These are phyloP conservation scores for Silurus lanzhouensis DNA, from an alignment of 2,797 vertebrate genomes.

Conservation along the genomic window DNA sequence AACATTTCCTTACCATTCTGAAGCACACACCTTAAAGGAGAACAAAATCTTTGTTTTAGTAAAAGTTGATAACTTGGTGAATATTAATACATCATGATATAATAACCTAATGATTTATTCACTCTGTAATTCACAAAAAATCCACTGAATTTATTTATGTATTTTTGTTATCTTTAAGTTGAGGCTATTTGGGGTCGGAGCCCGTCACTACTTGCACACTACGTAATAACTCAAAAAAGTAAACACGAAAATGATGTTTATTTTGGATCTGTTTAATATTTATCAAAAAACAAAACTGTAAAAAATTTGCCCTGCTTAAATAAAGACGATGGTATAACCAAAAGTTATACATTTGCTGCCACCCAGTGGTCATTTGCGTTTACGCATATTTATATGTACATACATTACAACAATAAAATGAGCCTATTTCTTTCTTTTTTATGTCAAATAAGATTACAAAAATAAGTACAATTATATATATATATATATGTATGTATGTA, in stretches of 20 bases:
- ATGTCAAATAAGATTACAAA: no score
- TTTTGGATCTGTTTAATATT: not conserved
- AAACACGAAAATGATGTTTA: not conserved
- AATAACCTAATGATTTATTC: not conserved
- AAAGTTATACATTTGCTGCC: no score
- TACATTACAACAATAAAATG: no score
- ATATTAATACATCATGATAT: not conserved
- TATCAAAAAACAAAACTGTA: no score
- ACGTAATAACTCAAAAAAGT: not conserved
- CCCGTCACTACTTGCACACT: not conserved
- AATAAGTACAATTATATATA: no score
- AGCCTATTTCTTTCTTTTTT: no score
- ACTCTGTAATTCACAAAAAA: not conserved
- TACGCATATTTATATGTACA: no score
- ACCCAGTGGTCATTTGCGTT: no score
- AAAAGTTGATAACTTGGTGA: not conserved
- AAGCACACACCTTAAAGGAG: constrained; percentile 85
- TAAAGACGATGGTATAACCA: no score
- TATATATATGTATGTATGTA: no score
- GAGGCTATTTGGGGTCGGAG: not conserved
- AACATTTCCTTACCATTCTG: constrained; percentile 84
- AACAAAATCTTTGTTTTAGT: not conserved
- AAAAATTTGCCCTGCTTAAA: no score
- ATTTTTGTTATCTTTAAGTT: not conserved
- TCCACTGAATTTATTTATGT: not conserved